Percentiles rank a stretch among this genome's conserved stretches.
phyloP scores from a whole-genome alignment of 2,888 invertebrate species.

The Callosobruchus maculatus region DNA sequence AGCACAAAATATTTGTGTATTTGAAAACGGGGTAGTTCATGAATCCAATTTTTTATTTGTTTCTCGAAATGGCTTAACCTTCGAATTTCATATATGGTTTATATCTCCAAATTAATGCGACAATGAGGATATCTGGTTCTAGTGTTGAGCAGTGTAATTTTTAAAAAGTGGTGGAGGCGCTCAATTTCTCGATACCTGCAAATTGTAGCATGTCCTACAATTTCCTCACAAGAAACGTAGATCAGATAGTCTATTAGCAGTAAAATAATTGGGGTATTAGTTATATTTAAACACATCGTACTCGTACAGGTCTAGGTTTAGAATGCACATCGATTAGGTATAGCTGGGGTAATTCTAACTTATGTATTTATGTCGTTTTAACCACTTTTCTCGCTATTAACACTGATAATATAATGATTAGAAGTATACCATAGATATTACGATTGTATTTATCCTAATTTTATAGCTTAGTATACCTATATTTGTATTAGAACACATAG shows the following conservation, averaged over 20 bases:
- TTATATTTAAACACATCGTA: neutral
- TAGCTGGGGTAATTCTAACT: neutral
- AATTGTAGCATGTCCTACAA: neutral
- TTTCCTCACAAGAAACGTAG: neutral
- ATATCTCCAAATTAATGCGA: too few relatives aligned
- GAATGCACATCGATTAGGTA: neutral
- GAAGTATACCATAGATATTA: neutral
- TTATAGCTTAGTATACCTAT: neutral
- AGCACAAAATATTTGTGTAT: too few relatives aligned
- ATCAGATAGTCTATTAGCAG: neutral
- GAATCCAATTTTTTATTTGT: too few relatives aligned
- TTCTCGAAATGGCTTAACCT: too few relatives aligned
- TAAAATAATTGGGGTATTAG: neutral
- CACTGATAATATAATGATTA: neutral
- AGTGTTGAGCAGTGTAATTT: neutral
- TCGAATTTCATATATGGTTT: too few relatives aligned
- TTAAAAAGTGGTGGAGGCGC: neutral
- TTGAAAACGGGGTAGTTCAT: too few relatives aligned
- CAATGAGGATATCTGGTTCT: too few relatives aligned
- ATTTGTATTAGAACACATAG: neutral
- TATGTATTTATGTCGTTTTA: neutral
- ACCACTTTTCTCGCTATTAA: neutral
- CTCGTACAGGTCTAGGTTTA: neutral
- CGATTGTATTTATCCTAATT: neutral
- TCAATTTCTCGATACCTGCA: neutral